Conservation (phyloP, 2,888 invertebrate genomes). For the Polyommatus icarus region DNA sequence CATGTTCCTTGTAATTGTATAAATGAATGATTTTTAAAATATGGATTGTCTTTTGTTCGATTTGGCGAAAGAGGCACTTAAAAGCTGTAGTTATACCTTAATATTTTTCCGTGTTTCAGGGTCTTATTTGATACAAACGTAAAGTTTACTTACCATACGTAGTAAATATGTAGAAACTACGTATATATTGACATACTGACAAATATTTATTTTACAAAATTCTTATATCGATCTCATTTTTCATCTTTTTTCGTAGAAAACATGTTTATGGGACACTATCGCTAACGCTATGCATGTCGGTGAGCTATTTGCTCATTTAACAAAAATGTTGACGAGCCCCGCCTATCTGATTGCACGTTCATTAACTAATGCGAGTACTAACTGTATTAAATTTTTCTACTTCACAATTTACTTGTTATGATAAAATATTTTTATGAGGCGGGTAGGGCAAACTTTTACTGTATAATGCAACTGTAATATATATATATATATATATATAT, state of each 20-base stretch:
- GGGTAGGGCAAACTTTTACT: neutral
- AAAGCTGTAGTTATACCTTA: too few species aligned
- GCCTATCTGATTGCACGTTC: conserved; percentile 24
- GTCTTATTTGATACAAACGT: too few species aligned
- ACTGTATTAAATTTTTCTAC: conserved; percentile 25
- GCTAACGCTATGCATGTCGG: neutral
- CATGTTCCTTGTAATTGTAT: too few species aligned
- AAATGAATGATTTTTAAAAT: too few species aligned
- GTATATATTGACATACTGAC: too few species aligned
- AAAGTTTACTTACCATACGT: too few species aligned
- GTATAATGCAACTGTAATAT: neutral
- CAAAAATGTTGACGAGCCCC: conserved; percentile 15
- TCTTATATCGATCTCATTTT: neutral
- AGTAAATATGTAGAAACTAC: too few species aligned
- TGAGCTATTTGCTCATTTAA: neutral
- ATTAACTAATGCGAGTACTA: conserved; percentile 24
- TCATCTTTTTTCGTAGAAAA: neutral
- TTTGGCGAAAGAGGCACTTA: too few species aligned
- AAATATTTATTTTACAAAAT: too few species aligned
- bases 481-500: too few species aligned
- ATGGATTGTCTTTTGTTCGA: too few species aligned
- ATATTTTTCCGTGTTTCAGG: too few species aligned
- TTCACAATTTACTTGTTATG: conserved; percentile 9
- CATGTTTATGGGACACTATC: neutral
- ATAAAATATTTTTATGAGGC: conserved; percentile 9